Evolutionary conservation across 2,797 vertebrate species (phyloP).

Genomic region (Onychomys torridus): DNA sequence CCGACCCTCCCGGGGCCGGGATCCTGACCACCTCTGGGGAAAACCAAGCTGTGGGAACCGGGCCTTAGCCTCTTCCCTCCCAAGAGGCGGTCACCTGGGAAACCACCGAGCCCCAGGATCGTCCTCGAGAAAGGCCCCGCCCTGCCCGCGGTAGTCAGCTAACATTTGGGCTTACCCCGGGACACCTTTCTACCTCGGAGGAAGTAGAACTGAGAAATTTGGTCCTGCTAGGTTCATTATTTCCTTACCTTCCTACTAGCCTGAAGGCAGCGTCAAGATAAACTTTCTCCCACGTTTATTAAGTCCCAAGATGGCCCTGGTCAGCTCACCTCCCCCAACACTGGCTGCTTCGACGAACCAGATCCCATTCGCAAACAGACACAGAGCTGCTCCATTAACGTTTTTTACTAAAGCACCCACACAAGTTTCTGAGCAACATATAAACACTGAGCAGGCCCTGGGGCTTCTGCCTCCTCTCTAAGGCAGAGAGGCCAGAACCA

Average conservation of each 20-base stretch:
- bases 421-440: slow-evolving; percentile 84
- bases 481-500: slow-evolving; percentile 92
- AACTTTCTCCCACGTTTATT: neutral
- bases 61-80: slow-evolving; percentile 27
- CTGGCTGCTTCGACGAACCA: neutral
- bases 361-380: slow-evolving; percentile 45
- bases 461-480: slow-evolving; percentile 85
- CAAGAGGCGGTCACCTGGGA: slow-evolving; percentile 76
- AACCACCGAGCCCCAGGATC: slow-evolving; percentile 13
- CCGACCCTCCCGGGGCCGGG: neutral
- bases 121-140: neutral
- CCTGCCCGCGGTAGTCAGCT: neutral
- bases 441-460: slow-evolving; percentile 78
- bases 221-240: neutral
- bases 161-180: neutral
- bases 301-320: neutral
- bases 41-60: neutral
- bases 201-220: neutral
- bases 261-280: neutral
- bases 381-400: slow-evolving; percentile 76
- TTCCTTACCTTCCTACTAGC: neutral
- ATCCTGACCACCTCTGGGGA: neutral
- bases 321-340: neutral
- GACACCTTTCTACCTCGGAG: neutral
- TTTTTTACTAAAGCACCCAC: slow-evolving; percentile 87